Conservation (phyloP, 2,113 vertebrate genomes). For the Hippoglossus stenolepis region DNA sequence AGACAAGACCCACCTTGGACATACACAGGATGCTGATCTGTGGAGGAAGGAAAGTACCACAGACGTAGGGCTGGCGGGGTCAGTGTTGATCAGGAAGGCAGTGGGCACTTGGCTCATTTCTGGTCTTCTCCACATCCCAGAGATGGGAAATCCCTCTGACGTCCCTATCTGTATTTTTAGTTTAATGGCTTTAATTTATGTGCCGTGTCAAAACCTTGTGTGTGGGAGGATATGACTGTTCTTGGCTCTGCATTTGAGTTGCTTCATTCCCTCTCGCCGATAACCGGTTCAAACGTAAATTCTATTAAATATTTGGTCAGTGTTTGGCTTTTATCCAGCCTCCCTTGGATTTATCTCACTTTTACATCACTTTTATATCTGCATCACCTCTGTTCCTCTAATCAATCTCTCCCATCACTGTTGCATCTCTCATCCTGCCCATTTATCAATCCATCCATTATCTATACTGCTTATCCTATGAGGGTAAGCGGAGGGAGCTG, state of each 20-base stretch:
- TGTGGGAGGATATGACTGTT: background rate
- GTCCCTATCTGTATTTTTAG: conserved; percentile 68
- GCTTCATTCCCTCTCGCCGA: background rate
- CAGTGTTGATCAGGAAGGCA: conserved; percentile 71
- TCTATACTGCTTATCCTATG: no score
- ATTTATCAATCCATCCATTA: no score
- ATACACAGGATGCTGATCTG: conserved; percentile 60
- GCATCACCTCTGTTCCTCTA: background rate
- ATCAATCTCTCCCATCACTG: background rate
- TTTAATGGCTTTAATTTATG: conserved; percentile 52
- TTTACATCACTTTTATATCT: conserved; percentile 3
- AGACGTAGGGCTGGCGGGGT: conserved; percentile 62
- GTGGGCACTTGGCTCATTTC: conserved; percentile 39
- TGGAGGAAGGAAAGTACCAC: conserved; percentile 62
- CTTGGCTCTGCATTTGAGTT: background rate
- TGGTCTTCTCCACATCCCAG: conserved; percentile 44
- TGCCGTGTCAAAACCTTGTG: conserved; percentile 4
- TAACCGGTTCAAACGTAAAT: conserved; percentile 5
- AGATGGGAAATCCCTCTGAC: conserved; percentile 55
- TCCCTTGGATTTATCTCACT: conserved; percentile 6
- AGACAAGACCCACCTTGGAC: conserved; percentile 26
- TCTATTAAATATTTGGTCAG: conserved; percentile 13
- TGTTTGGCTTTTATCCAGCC: conserved; percentile 10
- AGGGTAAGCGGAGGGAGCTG: no score
- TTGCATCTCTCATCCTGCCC: background rate